A percentile compares a stretch with the other conserved stretches of the same genome.
Conservation (phyloP, 2,113 vertebrate genomes). For the Pituophis catenifer region DNA sequence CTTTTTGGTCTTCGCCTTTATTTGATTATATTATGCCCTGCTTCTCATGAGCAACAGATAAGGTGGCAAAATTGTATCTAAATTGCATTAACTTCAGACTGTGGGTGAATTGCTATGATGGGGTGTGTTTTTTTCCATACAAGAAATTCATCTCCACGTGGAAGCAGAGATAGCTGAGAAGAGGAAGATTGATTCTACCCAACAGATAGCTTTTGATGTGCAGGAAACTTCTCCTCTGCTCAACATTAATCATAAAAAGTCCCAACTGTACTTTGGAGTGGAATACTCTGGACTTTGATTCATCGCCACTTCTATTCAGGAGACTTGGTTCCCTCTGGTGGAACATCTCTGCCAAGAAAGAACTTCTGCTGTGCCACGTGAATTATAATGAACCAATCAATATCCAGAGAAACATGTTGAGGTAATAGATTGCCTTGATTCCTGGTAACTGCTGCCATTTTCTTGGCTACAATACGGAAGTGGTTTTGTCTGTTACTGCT, state of each 20-base stretch:
- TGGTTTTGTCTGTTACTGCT: background rate
- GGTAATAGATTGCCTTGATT: background rate
- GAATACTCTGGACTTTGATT: too few relatives aligned
- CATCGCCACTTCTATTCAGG: background rate
- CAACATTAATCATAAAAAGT: background rate
- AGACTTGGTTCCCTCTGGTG: background rate
- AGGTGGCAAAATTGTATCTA: background rate
- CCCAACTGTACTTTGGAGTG: background rate
- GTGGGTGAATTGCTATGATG: background rate
- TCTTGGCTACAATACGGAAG: background rate
- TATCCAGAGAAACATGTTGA: background rate
- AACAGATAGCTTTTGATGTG: background rate
- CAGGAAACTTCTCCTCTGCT: background rate
- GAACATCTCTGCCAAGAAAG: background rate
- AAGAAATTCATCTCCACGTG: too few relatives aligned
- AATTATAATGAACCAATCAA: background rate
- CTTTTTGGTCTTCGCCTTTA: conserved; percentile 28
- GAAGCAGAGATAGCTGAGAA: background rate
- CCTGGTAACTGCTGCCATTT: background rate
- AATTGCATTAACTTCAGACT: background rate
- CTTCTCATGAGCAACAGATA: background rate
- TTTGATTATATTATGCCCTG: background rate
- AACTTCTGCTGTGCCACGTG: background rate
- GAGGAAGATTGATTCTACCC: too few relatives aligned
- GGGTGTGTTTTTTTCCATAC: background rate